Conservation (phyloP, 2,113 vertebrate genomes). For the Bungarus multicinctus region DNA sequence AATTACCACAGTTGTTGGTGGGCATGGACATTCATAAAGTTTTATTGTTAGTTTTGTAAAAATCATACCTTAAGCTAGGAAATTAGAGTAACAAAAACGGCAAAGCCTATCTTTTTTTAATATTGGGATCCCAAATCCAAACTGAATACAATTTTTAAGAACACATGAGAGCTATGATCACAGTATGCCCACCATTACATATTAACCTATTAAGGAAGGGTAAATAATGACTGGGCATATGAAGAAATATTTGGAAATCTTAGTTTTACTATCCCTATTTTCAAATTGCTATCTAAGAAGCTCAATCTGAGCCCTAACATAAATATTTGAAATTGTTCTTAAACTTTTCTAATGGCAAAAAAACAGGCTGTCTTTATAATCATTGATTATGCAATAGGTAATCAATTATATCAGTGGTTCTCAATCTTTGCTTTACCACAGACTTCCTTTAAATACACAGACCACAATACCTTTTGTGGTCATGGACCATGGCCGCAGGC, state of each 20-base stretch:
- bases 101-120: neutral
- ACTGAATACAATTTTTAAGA: neutral
- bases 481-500: too few relatives aligned
- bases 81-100: neutral
- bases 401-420: too few relatives aligned
- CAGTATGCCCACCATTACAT: neutral
- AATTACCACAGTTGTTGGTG: neutral
- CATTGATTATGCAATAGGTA: neutral
- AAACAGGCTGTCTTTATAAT: conserved; percentile 2
- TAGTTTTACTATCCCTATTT: neutral
- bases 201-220: neutral
- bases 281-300: neutral
- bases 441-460: too few relatives aligned
- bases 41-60: neutral
- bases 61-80: neutral
- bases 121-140: neutral
- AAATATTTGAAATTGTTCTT: neutral
- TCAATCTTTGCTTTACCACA: too few relatives aligned
- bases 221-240: neutral
- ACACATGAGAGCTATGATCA: neutral
- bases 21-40: neutral
- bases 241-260: neutral
- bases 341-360: conserved; percentile 13
- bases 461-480: too few relatives aligned
- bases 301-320: neutral